Evolutionary conservation across 2,888 invertebrate species (phyloP).

Genomic region (Agapostemon virescens): DNA sequence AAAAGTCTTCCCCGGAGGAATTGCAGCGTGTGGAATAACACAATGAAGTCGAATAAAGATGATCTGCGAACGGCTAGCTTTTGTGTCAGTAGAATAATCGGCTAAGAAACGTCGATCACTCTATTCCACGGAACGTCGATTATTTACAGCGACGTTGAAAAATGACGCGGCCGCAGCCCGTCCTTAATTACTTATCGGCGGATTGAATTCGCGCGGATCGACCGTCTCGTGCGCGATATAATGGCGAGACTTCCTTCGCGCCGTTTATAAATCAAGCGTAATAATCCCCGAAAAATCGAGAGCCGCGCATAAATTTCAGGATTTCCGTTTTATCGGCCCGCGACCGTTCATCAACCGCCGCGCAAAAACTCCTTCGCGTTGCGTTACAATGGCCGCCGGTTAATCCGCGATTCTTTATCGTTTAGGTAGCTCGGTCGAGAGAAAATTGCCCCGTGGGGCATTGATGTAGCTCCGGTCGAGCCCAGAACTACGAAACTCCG

Average conservation of each 20-base stretch:
- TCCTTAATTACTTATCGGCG: conserved; percentile 49
- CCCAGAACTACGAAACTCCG: neutral
- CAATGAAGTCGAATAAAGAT: conserved; percentile 16
- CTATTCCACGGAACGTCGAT: conserved; percentile 23
- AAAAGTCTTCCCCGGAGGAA: neutral
- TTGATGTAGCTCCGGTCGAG: neutral
- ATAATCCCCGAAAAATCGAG: conserved; percentile 55
- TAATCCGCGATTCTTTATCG: conserved; percentile 44
- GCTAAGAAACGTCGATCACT: conserved; percentile 43
- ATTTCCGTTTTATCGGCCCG: conserved; percentile 42
- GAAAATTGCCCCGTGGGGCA: neutral
- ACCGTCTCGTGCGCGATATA: conserved; percentile 31
- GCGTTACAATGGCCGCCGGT: conserved; percentile 45
- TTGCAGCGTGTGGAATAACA: neutral
- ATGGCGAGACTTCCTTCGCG: conserved; percentile 42
- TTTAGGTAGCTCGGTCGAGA: neutral
- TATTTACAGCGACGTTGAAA: conserved; percentile 49
- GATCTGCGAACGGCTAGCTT: conserved; percentile 2
- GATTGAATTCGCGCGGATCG: conserved; percentile 42
- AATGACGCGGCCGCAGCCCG: conserved; percentile 36
- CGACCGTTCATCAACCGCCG: conserved; percentile 50
- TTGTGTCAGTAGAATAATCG: conserved; percentile 36
- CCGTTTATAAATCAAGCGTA: conserved; percentile 47
- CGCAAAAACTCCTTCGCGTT: conserved; percentile 46
- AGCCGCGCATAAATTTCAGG: conserved; percentile 47